These are phyloP conservation scores for Perodicticus potto DNA, from an alignment of 2,797 vertebrate species.

Conservation along the genomic window DNA sequence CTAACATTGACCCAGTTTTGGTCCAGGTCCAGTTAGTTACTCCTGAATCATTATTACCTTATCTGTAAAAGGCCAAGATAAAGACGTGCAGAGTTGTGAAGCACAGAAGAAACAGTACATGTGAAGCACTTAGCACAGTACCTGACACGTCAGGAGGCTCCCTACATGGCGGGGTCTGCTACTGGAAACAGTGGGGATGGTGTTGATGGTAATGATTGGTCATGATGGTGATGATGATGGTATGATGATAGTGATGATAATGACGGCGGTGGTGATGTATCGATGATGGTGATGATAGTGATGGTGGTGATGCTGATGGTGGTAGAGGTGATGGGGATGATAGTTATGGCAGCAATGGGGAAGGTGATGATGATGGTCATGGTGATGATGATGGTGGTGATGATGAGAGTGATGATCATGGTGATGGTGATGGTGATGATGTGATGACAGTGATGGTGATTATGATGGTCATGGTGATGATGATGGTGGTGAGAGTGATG, in stretches of 20 bases:
- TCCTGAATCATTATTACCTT: too few relatives aligned
- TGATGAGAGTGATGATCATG: fast-evolving
- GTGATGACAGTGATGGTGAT: fast-evolving
- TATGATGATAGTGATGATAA: not conserved
- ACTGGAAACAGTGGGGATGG: fast-evolving
- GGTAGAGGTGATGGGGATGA: fast-evolving
- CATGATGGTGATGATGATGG: fast-evolving
- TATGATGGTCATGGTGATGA: fast-evolving
- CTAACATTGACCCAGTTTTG: too few relatives aligned
- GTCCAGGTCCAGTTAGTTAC: too few relatives aligned
- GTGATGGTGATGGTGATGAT: fast-evolving
- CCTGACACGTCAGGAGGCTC: not conserved
- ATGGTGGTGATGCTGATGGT: fast-evolving
- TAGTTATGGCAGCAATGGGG: fast-evolving
- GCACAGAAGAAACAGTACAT: fast-evolving
- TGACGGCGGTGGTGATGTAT: fast-evolving
- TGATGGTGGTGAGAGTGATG: fast-evolving
- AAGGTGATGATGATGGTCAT: fast-evolving
- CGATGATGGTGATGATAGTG: fast-evolving
- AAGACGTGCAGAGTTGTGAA: fast-evolving
- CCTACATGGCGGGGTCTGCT: fast-evolving
- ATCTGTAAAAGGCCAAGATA: not conserved
- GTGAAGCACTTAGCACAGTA: fast-evolving
- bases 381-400: fast-evolving
- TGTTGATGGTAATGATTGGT: fast-evolving